These are phyloP conservation scores for Sisyra terminalis DNA, from an alignment of 2,888 invertebrate species.

Conservation along the genomic window DNA sequence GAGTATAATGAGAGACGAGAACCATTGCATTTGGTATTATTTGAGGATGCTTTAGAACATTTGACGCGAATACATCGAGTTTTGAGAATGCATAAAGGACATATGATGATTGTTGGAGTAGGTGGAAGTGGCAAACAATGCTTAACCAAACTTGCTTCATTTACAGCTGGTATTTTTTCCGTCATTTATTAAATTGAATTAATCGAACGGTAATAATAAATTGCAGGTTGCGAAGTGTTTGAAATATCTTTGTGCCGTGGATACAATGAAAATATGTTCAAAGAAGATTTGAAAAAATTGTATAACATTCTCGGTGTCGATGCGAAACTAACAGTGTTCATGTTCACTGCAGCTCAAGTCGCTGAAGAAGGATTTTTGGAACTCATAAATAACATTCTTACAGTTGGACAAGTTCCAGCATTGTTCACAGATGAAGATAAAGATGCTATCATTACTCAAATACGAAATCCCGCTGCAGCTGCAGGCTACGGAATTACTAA, in stretches of 20 bases:
- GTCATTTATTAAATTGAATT: background rate
- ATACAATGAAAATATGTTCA: conserved; percentile 67
- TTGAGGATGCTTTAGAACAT: conserved; percentile 85
- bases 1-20: conserved; percentile 64
- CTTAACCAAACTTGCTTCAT: conserved; percentile 62
- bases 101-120: conserved; percentile 72
- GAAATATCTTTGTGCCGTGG: conserved; percentile 72
- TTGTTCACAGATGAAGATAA: conserved; percentile 81
- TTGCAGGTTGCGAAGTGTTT: conserved; percentile 55
- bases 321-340: conserved; percentile 60
- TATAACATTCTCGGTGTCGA: conserved; percentile 65
- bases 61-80: conserved; percentile 74
- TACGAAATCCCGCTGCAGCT: conserved; percentile 49
- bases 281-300: conserved; percentile 71
- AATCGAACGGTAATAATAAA: conserved; percentile 1
- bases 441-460: conserved; percentile 54
- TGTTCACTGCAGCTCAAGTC: conserved; percentile 72
- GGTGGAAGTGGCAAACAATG: conserved; percentile 82
- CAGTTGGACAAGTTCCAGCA: conserved; percentile 76
- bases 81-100: conserved; percentile 67
- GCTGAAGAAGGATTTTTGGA: conserved; percentile 74
- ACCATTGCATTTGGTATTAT: conserved; percentile 68
- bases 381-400: conserved; percentile 80
- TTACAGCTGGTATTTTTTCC: conserved; percentile 57
- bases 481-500: conserved; percentile 59